These are phyloP conservation scores for Epinotia ramella DNA, from an alignment of 2,888 invertebrate species.

Conservation along the genomic window DNA sequence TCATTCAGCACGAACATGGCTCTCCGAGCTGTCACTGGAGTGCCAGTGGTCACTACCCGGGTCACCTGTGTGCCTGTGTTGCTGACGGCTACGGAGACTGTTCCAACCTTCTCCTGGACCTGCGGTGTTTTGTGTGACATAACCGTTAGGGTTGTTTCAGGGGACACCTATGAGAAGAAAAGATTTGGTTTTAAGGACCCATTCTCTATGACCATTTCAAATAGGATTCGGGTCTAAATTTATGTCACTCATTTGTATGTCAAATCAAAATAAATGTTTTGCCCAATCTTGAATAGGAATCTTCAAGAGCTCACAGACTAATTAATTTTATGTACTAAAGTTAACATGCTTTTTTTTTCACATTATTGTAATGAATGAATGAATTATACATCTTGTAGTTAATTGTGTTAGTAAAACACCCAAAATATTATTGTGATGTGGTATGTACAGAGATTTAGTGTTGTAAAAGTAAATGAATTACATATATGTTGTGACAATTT, in stretches of 20 bases:
- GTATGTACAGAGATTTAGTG: too few species aligned
- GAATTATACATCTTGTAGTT: background rate
- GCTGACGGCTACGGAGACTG: slow-evolving; percentile 75
- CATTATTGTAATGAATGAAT: background rate
- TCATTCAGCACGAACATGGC: slow-evolving; percentile 83
- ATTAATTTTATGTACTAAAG: background rate
- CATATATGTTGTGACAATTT: too few species aligned
- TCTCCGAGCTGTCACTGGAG: slow-evolving; percentile 68
- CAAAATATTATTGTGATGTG: too few species aligned
- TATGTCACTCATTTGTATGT: too few species aligned
- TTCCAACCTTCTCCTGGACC: slow-evolving; percentile 80
- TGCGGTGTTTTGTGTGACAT: slow-evolving; percentile 83
- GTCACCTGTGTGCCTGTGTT: slow-evolving; percentile 78
- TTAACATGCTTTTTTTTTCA: background rate
- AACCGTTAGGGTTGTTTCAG: slow-evolving; percentile 81
- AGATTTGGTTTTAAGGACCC: background rate
- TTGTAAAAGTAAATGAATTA: too few species aligned
- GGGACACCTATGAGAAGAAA: slow-evolving; percentile 71
- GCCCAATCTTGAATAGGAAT: too few species aligned
- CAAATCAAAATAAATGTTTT: too few species aligned
- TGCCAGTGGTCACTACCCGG: slow-evolving; percentile 74
- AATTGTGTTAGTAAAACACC: background rate
- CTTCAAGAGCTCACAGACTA: too few species aligned
- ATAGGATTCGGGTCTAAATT: too few species aligned
- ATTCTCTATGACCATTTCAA: too few species aligned